Conservation (phyloP, 2,888 invertebrate species). For the Cosmopolites sordidus region DNA sequence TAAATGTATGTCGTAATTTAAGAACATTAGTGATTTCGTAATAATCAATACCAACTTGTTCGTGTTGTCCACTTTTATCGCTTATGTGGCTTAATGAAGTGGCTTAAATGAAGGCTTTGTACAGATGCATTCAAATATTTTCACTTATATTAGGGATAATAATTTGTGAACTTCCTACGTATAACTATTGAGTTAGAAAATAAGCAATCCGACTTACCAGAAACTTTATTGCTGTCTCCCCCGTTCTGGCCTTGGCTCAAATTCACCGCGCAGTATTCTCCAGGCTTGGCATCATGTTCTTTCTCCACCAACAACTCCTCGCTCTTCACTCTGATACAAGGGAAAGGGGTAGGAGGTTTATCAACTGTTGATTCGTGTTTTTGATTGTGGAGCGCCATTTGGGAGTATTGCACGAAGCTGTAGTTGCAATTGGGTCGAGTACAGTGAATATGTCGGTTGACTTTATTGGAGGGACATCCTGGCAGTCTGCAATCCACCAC, state of each 20-base stretch:
- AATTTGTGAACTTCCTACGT: too few relatives aligned
- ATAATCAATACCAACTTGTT: too few relatives aligned
- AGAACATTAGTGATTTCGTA: too few relatives aligned
- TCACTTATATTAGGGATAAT: too few relatives aligned
- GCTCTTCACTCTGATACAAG: slow-evolving; percentile 33
- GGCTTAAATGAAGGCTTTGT: too few relatives aligned
- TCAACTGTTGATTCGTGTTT: slow-evolving; percentile 54
- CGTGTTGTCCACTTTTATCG: too few relatives aligned
- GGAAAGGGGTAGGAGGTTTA: slow-evolving; percentile 17
- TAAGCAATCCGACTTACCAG: too few relatives aligned
- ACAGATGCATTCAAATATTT: too few relatives aligned
- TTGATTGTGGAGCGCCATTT: slow-evolving; percentile 68
- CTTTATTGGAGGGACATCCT: slow-evolving; percentile 65
- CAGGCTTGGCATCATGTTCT: slow-evolving; percentile 30
- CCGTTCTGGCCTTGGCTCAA: slow-evolving; percentile 36
- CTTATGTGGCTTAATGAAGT: too few relatives aligned
- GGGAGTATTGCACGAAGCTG: slow-evolving; percentile 69
- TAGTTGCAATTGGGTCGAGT: slow-evolving; percentile 65
- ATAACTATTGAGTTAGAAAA: too few relatives aligned
- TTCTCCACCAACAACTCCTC: slow-evolving; percentile 37
- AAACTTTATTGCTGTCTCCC: slow-evolving; percentile 40
- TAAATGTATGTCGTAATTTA: too few relatives aligned
- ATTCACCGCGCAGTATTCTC: slow-evolving; percentile 42
- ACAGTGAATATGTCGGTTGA: slow-evolving; percentile 74
- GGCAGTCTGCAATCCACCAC: slow-evolving; percentile 65